Evolutionary conservation across 2,888 invertebrate genomes (phyloP), one percentile per base, ranked within the genome.

Genomic region (Noctua pronuba): DNA sequence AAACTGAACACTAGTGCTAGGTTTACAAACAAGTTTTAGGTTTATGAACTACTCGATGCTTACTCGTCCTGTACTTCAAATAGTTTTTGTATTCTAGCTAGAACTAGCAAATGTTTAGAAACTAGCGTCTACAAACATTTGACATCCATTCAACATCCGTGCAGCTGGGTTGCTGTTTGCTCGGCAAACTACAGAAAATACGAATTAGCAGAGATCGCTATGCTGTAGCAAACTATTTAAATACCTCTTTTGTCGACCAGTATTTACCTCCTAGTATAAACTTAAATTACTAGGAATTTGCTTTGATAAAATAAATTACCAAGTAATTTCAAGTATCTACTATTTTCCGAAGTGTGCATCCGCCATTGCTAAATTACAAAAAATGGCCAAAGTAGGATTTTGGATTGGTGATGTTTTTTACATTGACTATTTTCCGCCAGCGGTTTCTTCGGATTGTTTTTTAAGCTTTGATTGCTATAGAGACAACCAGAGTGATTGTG

Each of bases 81-180:
- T 1, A 35, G 21, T 31, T n/a, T 28, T 46, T 46, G 28, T 38
- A n/a, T 49, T 16, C 13, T 16, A 35, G 21, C 24, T 69, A 13
- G 11, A 46, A 70, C 55, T 31, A 44, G 70, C 28, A 38, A 66
- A 66, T 58, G 24, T 16, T 62, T 18, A 44, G 28, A 41, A 46
- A 52, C 8, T 13, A 18, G 24, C 8, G 18, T 24, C 18, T 24
- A 46, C 41, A 70, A 69, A 77, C 49, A 77, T 78, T 71, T 71
- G 55, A 46, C 52, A 16, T 71, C 46, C 38, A 69, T 44, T 77
- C 31, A 62, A 52, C 60, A 60, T 31, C 31, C 41, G 16, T 6
- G 31, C 38, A 41, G 60, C 60, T 52, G 18, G 18, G 28, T 35
- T 74, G 28, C 18, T 55, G 46, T 76, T 76, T 66, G 28, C 24